Base-by-base conservation (phyloP, 2,888 invertebrate species). In the Aphelenchoides bicaudatus region DNA sequence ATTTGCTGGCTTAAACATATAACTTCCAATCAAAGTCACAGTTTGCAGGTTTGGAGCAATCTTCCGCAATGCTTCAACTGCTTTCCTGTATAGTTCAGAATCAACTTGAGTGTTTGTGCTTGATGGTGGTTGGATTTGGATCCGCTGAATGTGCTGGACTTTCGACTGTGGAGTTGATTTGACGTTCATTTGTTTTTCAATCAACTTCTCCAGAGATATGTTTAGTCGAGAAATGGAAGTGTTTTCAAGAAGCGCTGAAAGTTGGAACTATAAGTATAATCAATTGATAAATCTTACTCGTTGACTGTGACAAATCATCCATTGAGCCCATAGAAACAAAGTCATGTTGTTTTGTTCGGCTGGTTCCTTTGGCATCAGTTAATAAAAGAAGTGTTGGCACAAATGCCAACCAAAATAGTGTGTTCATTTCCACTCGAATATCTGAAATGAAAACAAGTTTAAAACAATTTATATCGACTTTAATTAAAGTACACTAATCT, bases 1-100 rank as follows among this genome's bases (percentile, higher is more conserved):
- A 43, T 43, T 43, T 8, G 16, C 25, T n/a, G 43, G 43, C 23
- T 43, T 43, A 25, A 19, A 43, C 43, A 43, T 43, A 25, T 43
- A 25, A 43, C n/a, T 43, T 10, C 43, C 43, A n/a, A n/a, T 43
- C 43, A 43, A 25, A 19, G 8, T 43, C 23, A 43, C 43, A 43
- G 43, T 43, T 19, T 43, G 21, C 8, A 43, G 8, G 23, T 43
- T 10, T 8, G 43, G 43, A n/a, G 43, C 23, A n/a, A 43, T 43
- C 8, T 25, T 19, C 10, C 25, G 6, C 10, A 43, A 25, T n/a
- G 25, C 21, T 19, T 6, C 43, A 25, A 43, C 43, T 25, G 25
- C 25, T 43, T 43, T 43, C 21, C 8, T n/a, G 43, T 8, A 43
- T 8, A 10, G 6, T 25, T 43, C 43, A n/a, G n/a, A n/a, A n/a